Conservation (phyloP, 2,797 vertebrate genomes). For the Lagorchestes hirsutus region DNA sequence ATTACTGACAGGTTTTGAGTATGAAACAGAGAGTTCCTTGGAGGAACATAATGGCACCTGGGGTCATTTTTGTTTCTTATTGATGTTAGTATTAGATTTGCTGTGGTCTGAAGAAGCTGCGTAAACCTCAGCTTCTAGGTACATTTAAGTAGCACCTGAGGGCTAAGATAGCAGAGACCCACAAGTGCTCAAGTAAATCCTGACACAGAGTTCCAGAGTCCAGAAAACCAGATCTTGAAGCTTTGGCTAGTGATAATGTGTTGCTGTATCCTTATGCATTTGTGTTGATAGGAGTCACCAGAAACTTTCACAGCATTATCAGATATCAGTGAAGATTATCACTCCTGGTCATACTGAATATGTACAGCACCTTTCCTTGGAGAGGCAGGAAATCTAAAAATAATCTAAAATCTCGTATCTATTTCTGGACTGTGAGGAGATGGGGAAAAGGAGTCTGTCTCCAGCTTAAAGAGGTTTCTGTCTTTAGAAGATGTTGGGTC, state of each 20-base stretch:
- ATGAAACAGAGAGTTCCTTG: no score
- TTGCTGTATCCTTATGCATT: background rate
- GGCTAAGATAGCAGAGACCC: background rate
- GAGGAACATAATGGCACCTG: no score
- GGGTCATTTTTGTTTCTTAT: background rate
- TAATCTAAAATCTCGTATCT: background rate
- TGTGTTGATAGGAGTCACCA: background rate
- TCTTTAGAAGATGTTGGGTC: background rate
- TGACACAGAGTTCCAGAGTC: background rate
- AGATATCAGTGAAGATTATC: background rate
- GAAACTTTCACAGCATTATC: background rate
- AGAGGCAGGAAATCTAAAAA: background rate
- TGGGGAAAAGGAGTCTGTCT: background rate
- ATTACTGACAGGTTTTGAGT: no score
- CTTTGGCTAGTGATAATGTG: background rate
- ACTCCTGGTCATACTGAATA: background rate
- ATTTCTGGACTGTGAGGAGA: background rate
- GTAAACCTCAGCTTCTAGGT: background rate
- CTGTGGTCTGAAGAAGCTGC: no score
- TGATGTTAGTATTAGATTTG: no score
- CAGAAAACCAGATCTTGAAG: background rate
- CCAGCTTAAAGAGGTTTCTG: background rate
- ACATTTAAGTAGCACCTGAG: background rate
- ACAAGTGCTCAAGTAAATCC: background rate
- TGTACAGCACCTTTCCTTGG: background rate